Base-by-base conservation (phyloP, 1,140 invertebrate genomes). In the Planococcus citri region DNA sequence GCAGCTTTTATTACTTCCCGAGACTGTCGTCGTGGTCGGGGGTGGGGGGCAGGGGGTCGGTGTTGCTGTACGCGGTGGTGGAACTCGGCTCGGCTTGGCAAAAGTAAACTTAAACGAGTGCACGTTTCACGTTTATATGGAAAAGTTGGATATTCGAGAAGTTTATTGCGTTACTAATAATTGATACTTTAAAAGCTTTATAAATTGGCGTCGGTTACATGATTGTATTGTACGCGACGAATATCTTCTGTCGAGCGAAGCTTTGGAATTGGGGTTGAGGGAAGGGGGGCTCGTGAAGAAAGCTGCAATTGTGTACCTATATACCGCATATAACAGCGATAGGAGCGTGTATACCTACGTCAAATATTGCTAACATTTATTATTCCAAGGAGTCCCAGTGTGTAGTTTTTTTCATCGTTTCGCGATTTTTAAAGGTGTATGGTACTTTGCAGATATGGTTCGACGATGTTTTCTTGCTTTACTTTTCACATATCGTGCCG, bases 161-260 rank as follows among this genome's bases (percentile, higher is more conserved):
- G 41, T 51, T 51, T 51, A 51, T 51, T 51, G 41, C 41, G 10
- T 51, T 17, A 20, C 41, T 51, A 51, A 51, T 51, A 51, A 20
- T 20, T 51, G 41, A 51, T 51, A 51, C 41, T 51, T 51, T 51
- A 51, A 51, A 51, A 51, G 41, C 41, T 51, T 51, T 51, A 51
- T 51, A 51, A 51, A 51, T 51, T 51, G 41, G 41, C 41, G n/a
- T 51, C 41, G 41, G 41, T 51, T 51, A 51, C 41, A 51, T 51
- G n/a, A 51, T 51, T 51, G 10, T 51, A 51, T 51, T 37, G 6
- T 37, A 37, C 33, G n/a, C n/a, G n/a, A n/a, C n/a, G n/a, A n/a
- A n/a, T n/a, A n/a, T n/a, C n/a, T n/a, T n/a, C n/a, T n/a, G n/a
- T n/a, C n/a, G n/a, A n/a, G n/a, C n/a, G n/a, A n/a, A n/a, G n/a